Evolutionary conservation across 2,113 vertebrate species (phyloP), one percentile per base, ranked within the genome.

Genomic region (Dromaius novaehollandiae): DNA sequence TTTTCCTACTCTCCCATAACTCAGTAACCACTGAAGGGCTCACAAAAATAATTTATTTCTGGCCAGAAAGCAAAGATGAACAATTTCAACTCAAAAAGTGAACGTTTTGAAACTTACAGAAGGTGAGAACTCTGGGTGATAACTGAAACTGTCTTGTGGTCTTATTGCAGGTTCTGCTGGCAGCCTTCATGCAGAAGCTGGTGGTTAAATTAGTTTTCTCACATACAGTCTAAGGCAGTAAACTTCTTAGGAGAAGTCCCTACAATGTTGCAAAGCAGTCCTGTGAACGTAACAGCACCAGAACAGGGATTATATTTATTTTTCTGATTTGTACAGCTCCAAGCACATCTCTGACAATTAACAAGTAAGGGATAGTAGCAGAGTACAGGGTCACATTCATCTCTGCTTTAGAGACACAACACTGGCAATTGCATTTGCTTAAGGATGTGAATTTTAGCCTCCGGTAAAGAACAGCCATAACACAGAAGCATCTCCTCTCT

Each of bases 381-480:
- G 60, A 82, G 21, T 9, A 46, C 19, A 65, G n/a, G 22, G 17
- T 69, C 65, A 84, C 28, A 73, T 14, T 48, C 2, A 61, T 7
- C 32, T 11, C 42, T 36, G 21, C 1, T 0, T 48, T 61, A 64
- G 71, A 73, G 81, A 73, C 0, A 0, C 21, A 48, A 12, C 25
- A 15, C 5, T 14, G 13, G 12, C 64, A 55, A 93, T 78, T 61
- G 55, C 24, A 42, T 70, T 92, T 55, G 10, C 34, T 78, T 83
- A 20, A 71, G 13, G 38, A 36, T 25, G 32, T 76, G 36, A 60
- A 78, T 75, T 86, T 90, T n/a, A 78, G 21, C 25, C 18, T 78
- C 1, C 6, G 30, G 38, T 32, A 94, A 34, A 1, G 8, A 46
- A 34, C 11, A 75, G 7, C 0, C 0, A 51, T 24, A 71, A 66